Evolutionary conservation across 1,140 invertebrate species (phyloP).

Genomic region (Acromyrmex heyeri): DNA sequence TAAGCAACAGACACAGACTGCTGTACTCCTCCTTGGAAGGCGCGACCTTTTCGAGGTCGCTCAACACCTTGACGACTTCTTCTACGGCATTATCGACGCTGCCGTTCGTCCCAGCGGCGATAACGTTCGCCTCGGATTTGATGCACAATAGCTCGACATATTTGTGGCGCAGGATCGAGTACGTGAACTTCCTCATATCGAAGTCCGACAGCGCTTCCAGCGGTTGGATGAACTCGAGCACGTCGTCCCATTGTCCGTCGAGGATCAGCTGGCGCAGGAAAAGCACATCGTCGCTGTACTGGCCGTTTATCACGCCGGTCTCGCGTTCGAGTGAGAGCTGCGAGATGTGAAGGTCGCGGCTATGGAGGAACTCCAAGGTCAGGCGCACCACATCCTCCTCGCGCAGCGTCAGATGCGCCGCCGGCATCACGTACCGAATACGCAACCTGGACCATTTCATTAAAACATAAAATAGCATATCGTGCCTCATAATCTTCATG

Average conservation of each 20-base stretch:
- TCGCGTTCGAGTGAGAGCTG: slow-evolving; percentile 97
- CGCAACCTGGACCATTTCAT: slow-evolving; percentile 86
- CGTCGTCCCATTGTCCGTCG: slow-evolving; percentile 99
- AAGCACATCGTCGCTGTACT: slow-evolving; percentile 96
- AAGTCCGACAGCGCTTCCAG: slow-evolving; percentile 94
- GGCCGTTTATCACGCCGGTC: slow-evolving; percentile 97
- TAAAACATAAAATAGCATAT: slow-evolving; percentile 60
- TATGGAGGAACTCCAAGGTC: slow-evolving; percentile 96
- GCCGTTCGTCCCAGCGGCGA: slow-evolving; percentile 87
- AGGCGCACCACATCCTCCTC: slow-evolving; percentile 97
- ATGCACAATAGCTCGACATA: slow-evolving; percentile 98
- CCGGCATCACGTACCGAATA: slow-evolving; percentile 92
- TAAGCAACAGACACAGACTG: slow-evolving; percentile 96
- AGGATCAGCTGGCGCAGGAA: slow-evolving; percentile 97
- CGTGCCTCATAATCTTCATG: slow-evolving; percentile 29
- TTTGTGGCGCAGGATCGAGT: slow-evolving; percentile 96
- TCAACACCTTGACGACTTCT: slow-evolving; percentile 96
- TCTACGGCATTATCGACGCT: slow-evolving; percentile 97
- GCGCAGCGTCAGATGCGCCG: slow-evolving; percentile 93
- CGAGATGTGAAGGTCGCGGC: slow-evolving; percentile 95
- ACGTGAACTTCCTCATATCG: slow-evolving; percentile 94
- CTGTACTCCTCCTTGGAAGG: slow-evolving; percentile 98
- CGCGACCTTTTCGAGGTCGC: slow-evolving; percentile 95
- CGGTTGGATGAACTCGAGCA: slow-evolving; percentile 98
- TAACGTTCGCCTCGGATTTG: slow-evolving; percentile 93